Evolutionary conservation across 2,113 vertebrate species (phyloP), one percentile per base, ranked within the genome.

Genomic region (Colinus virginianus): DNA sequence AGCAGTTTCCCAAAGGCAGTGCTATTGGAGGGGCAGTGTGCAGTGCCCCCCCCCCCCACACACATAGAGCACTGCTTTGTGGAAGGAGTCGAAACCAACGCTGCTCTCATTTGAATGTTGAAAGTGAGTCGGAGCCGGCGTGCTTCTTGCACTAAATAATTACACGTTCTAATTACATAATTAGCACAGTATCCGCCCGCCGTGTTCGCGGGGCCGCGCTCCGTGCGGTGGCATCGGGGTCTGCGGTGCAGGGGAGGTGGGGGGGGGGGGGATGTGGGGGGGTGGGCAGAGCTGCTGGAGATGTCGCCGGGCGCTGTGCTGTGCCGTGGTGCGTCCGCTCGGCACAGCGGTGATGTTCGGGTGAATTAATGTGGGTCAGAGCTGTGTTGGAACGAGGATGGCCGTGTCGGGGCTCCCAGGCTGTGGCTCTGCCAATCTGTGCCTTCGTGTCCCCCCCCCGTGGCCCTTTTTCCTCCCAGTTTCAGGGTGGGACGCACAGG

Each of bases 141-240:
- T 61, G 69, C 74, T 55, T 80, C 84, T 90, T 43, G 86, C 81
- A 43, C 92, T 80, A 77, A 84, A 84, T 93, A 92, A 94, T 94
- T 91, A 90, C 78, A 59, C 6, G 66, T 84, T 63, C 89, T 95
- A 96, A 95, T 96, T 95, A 92, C 90, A 88, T 90, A 88, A 95
- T 96, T 93, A 95, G 95, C 78, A 15, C 87, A 70, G 62, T 62
- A 3, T 13, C 43, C 56, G 74, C 87, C 85, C 77, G 66, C 66
- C 71, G 75, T 66, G 9, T 48, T 48, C 80, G 70, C 80, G n/a
- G 51, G 53, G 53, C 28, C 53, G 28, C 1, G 53, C 28, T 30
- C 53, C 9, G 10, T 19, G 19, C 2, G 53, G 28, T 17, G 14
- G 51, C 51, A 53, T 16, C 9, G 51, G 51, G 51, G 51, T 53